phyloP scores from a whole-genome alignment of 2,888 invertebrate species.

The Drosophila melanosoma region DNA sequence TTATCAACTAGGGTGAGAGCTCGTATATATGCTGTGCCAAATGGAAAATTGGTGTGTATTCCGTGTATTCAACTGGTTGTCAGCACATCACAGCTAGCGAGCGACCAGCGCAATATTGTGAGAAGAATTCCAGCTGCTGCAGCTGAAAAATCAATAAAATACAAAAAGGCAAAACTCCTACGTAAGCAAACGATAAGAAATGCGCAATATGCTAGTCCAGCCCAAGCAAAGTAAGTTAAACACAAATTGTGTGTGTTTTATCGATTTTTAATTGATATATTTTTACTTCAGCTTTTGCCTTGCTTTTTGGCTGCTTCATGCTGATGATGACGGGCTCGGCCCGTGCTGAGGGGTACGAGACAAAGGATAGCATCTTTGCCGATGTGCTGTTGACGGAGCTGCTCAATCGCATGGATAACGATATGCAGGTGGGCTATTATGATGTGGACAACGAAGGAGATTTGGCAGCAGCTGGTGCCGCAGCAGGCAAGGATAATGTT shows the following conservation, averaged over 20 bases:
- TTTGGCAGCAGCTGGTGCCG: constrained; percentile 61
- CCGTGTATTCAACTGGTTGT: constrained; percentile 72
- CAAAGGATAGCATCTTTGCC: constrained; percentile 88
- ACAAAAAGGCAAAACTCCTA: constrained; percentile 21
- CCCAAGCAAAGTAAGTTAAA: constrained; percentile 38
- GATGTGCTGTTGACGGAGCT: constrained; percentile 91
- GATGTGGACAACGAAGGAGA: constrained; percentile 82
- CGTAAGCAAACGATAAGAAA: constrained; percentile 50
- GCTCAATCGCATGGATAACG: constrained; percentile 91
- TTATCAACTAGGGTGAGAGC: not conserved
- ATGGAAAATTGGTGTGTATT: constrained; percentile 43
- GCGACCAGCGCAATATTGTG: constrained; percentile 24
- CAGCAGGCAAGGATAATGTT: constrained; percentile 73
- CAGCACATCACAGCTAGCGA: constrained; percentile 34
- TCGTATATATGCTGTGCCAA: constrained; percentile 18
- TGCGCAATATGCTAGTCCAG: constrained; percentile 64
- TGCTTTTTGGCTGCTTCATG: constrained; percentile 40
- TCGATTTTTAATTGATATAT: not conserved
- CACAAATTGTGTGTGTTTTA: not conserved
- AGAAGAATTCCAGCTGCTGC: constrained; percentile 44
- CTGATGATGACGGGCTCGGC: constrained; percentile 33
- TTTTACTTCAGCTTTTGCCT: constrained; percentile 33
- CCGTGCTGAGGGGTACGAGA: constrained; percentile 49
- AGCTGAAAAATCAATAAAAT: constrained; percentile 71
- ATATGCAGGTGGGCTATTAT: constrained; percentile 87